These are phyloP conservation scores for Vireo altiloquus DNA, from an alignment of 2,113 vertebrate species.

Conservation along the genomic window DNA sequence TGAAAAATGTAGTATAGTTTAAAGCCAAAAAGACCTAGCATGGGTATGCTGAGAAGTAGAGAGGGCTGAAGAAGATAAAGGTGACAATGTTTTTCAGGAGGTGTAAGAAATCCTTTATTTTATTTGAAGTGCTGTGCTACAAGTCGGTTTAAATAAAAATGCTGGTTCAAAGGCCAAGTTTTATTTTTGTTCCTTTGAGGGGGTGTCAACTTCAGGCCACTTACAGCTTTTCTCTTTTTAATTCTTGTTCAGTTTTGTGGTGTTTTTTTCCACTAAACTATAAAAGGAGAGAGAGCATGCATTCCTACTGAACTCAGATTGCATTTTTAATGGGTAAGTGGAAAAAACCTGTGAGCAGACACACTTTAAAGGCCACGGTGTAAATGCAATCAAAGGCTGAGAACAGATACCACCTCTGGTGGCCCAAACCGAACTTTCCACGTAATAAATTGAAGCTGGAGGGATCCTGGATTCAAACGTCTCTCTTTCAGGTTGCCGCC, in stretches of 20 bases:
- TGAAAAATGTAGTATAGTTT: background rate
- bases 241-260: background rate
- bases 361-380: background rate
- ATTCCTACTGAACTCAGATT: background rate
- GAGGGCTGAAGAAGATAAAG: background rate
- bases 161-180: background rate
- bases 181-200: background rate
- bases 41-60: background rate
- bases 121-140: background rate
- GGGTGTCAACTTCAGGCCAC: background rate
- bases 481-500: background rate
- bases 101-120: background rate
- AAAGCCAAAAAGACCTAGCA: background rate
- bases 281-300: fast-evolving
- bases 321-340: background rate
- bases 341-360: background rate
- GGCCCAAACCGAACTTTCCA: background rate
- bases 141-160: background rate
- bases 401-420: fast-evolving
- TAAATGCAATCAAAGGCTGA: background rate
- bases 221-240: background rate
- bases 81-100: background rate
- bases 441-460: fast-evolving
- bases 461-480: background rate
- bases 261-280: background rate